Evolutionary conservation across 2,797 vertebrate genomes (phyloP).

Genomic region (Cyclura pinguis): DNA sequence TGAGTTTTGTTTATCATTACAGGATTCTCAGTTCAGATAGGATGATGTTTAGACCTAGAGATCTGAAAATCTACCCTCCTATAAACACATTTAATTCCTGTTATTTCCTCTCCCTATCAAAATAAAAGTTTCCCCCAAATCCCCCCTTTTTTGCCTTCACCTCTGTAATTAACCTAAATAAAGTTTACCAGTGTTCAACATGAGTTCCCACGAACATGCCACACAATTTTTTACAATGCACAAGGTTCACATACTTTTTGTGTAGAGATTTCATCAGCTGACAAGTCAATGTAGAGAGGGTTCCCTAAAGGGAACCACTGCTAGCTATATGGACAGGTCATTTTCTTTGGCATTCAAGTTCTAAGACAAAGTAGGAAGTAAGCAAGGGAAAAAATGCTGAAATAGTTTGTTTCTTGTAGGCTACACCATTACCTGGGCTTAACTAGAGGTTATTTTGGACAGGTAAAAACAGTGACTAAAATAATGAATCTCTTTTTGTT

Average conservation of each 20-base stretch:
- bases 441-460: conserved; percentile 65
- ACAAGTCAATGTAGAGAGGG: background rate
- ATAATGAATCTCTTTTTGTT: conserved; percentile 43
- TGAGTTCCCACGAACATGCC: background rate
- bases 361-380: background rate
- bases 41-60: background rate
- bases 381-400: too few relatives aligned
- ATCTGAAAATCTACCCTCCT: too few relatives aligned
- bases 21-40: background rate
- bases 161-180: background rate
- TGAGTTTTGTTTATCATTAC: too few relatives aligned
- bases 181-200: too few relatives aligned
- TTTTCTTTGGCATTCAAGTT: background rate
- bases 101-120: background rate
- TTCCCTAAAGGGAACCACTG: background rate
- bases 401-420: background rate
- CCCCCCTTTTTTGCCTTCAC: background rate
- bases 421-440: background rate
- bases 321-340: background rate
- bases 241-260: background rate
- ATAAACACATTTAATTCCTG: background rate
- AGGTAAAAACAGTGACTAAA: conserved; percentile 61
- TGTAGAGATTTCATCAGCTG: background rate
- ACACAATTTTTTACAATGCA: background rate
- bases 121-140: background rate